A percentile compares a stretch with the other conserved stretches of the same genome.
Evolutionary conservation across 1,140 invertebrate genomes (phyloP).

Genomic region (Argopecten irradians): DNA sequence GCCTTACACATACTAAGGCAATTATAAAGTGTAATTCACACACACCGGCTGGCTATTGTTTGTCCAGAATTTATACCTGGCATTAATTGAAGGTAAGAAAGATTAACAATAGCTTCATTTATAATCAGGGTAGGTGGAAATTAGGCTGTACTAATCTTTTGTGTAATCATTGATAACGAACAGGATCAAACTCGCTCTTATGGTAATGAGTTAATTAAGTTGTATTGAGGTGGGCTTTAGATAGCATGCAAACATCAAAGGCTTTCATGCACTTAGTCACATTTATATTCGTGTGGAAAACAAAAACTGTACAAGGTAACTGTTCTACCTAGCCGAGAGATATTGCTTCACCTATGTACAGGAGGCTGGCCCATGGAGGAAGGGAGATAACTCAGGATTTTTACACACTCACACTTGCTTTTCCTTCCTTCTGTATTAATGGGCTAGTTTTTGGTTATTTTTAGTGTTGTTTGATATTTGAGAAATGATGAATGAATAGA

Average conservation of each 20-base stretch:
- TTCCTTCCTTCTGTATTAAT: neutral
- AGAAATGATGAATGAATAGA: conserved; percentile 7
- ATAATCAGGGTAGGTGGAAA: conserved; percentile 21
- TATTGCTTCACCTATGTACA: neutral
- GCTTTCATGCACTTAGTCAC: neutral
- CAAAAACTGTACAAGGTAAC: conserved; percentile 1
- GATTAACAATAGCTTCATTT: conserved; percentile 22
- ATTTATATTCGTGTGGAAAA: conserved; percentile 22
- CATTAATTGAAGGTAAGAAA: conserved; percentile 23
- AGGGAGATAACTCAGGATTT: conserved; percentile 7
- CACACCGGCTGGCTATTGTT: conserved; percentile 7
- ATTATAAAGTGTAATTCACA: neutral
- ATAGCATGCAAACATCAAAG: conserved; percentile 21
- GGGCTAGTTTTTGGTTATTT: neutral
- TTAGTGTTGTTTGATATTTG: conserved; percentile 19
- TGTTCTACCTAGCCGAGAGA: neutral
- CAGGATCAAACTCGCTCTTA: neutral
- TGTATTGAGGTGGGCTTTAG: conserved; percentile 4
- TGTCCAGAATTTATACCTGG: conserved; percentile 10
- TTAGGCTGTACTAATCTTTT: conserved; percentile 18
- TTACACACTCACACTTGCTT: neutral
- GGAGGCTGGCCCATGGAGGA: neutral
- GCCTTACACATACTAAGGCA: neutral
- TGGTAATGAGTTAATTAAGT: conserved; percentile 14
- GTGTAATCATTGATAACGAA: conserved; percentile 22